Evolutionary conservation across 2,888 invertebrate genomes (phyloP), one percentile per base, ranked within the genome.

Genomic region (Cantharis lateralis): DNA sequence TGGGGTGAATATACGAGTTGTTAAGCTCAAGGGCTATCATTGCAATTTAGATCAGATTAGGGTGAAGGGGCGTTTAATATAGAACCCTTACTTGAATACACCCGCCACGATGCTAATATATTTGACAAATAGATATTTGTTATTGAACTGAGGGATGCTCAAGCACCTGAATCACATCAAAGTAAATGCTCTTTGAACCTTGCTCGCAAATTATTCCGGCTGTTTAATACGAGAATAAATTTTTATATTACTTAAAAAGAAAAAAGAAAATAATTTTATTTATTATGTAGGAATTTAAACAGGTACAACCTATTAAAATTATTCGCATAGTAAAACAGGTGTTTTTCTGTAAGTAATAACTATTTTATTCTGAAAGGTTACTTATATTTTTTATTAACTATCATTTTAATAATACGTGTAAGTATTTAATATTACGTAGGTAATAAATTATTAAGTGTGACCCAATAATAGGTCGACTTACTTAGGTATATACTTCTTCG

Each of bases 31-130:
- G 86, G 84, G 86, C 83, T 86, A 86, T 86, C 86, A 86, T 85
- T 86, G 84, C 86, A 86, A 87, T 86, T 86, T 86, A 86, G 84
- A 86, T 85, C 84, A 85, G 86, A 87, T 87, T 86, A 86, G 85
- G 86, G 86, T 86, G 85, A 84, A 87, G 86, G 82, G 84, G 82
- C 82, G 71, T 84, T 85, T 87, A 87, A 87, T 87, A 84, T 83
- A 83, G 80, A 86, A 81, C 86, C 84, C 87, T 87, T 85, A 84
- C 82, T 82, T 82, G 83, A 83, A 83, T 84, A 83, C 83, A 82
- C 84, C 85, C 84, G 82, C 81, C 82, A 82, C 76, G 78, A 79
- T 70, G 78, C 84, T 87, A 86, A 87, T 87, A 86, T 84, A 85
- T 86, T 86, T 86, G 86, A 86, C 87, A 86, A 86, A 86, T 86